Evolutionary conservation across 2,113 vertebrate species (phyloP).

Genomic region (Telmatochromis sp.): DNA sequence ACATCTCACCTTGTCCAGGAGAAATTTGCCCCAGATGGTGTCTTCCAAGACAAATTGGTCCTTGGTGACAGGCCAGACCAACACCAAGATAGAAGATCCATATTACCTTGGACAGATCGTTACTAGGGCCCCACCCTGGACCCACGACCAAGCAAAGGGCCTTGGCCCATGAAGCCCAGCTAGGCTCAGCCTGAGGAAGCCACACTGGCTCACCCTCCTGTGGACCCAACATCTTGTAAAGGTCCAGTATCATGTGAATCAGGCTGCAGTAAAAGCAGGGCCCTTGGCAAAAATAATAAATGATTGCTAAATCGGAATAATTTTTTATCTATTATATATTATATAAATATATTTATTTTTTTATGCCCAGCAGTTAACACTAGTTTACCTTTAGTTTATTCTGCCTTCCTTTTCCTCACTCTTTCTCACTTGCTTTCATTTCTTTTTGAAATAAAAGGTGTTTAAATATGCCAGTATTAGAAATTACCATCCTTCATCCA

Average conservation of each 20-base stretch:
- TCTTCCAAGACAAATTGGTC: not conserved
- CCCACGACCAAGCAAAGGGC: not conserved
- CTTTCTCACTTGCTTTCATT: not conserved
- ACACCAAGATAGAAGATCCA: not conserved
- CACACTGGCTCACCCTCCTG: not conserved
- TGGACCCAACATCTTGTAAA: not conserved
- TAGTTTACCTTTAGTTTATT: not conserved
- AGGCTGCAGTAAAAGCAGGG: not conserved
- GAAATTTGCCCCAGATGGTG: not conserved
- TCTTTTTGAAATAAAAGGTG: not conserved
- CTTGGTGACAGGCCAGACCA: not conserved
- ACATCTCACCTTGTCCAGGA: not conserved
- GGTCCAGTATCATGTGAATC: not conserved
- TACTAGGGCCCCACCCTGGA: not conserved
- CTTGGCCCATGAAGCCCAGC: not conserved
- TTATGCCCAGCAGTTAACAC: not conserved
- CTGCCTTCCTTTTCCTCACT: not conserved
- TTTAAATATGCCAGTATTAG: not conserved
- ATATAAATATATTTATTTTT: too few relatives aligned
- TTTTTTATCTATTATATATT: too few relatives aligned
- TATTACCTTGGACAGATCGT: not conserved
- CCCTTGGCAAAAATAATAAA: not conserved
- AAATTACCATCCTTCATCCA: not conserved
- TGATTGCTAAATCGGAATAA: not conserved
- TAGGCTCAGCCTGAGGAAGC: not conserved